Conservation (phyloP, 2,797 vertebrate species). For the Chlorospingus semifuscus region DNA sequence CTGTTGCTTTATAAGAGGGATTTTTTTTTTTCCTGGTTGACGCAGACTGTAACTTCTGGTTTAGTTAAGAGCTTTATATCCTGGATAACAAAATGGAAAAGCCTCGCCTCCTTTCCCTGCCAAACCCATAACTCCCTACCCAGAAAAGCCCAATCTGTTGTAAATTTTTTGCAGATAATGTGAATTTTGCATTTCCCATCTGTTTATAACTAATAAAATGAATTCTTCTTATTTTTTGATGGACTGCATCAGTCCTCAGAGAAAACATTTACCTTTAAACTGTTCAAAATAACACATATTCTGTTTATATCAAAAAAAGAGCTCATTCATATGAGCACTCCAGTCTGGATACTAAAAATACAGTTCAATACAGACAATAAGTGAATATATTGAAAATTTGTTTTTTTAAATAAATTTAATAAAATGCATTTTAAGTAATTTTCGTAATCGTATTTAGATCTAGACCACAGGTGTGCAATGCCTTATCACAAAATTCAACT, state of each 20-base stretch:
- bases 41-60: not conserved
- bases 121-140: accelerated
- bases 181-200: not conserved
- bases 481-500: not conserved
- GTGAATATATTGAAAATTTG: not conserved
- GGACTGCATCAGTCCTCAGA: not conserved
- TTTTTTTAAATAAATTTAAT: not conserved
- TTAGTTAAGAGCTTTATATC: not conserved
- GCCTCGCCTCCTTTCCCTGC: accelerated
- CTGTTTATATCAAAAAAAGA: not conserved
- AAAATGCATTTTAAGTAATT: not conserved
- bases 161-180: not conserved
- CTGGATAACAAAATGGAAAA: not conserved
- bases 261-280: not conserved
- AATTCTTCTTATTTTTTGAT: not conserved
- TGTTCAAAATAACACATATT: not conserved
- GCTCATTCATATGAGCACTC: not conserved
- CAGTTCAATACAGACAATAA: not conserved
- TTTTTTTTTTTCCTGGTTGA: not conserved
- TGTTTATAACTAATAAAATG: not conserved
- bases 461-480: not conserved
- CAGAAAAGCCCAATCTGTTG: not conserved
- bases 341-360: not conserved
- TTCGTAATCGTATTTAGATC: not conserved
- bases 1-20: not conserved